Evolutionary conservation across 2,113 vertebrate genomes (phyloP).

Genomic region (Caranx melampygus): DNA sequence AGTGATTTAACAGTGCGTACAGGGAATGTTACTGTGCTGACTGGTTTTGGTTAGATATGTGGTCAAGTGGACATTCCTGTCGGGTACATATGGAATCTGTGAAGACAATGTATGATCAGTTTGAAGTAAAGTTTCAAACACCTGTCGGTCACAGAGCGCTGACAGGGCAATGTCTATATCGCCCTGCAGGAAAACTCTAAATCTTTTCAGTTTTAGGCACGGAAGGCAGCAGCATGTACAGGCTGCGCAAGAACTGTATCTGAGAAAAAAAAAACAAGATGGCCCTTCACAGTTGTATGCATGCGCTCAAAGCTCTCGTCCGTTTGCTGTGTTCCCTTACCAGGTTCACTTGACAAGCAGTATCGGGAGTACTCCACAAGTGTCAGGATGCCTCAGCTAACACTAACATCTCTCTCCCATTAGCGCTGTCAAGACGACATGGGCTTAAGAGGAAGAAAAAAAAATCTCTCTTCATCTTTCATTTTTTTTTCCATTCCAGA

Average conservation of each 20-base stretch:
- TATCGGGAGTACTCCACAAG: conserved; percentile 5
- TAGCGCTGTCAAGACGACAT: conserved; percentile 41
- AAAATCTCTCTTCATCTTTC: conserved; percentile 2
- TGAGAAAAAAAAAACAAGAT: neutral
- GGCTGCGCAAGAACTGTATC: neutral
- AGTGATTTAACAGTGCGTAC: conserved; percentile 60
- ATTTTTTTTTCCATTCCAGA: conserved; percentile 20
- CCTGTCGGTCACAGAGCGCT: neutral
- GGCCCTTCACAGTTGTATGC: neutral
- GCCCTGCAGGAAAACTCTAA: neutral
- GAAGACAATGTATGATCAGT: neutral
- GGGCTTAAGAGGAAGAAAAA: conserved; percentile 17
- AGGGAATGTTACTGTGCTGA: conserved; percentile 42
- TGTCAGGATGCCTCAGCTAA: conserved; percentile 36
- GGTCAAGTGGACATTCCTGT: conserved; percentile 12
- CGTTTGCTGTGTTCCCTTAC: conserved; percentile 2
- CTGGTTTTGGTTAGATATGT: conserved; percentile 29
- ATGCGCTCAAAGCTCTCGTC: conserved; percentile 7
- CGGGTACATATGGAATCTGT: neutral
- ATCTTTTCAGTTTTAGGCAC: neutral
- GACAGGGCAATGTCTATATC: neutral
- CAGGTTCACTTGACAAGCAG: conserved; percentile 18
- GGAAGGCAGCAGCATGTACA: neutral
- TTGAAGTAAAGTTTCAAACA: neutral
- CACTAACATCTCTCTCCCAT: conserved; percentile 38